These are phyloP conservation scores for Ruditapes philippinarum DNA, from an alignment of 1,140 invertebrate genomes.

Conservation along the genomic window DNA sequence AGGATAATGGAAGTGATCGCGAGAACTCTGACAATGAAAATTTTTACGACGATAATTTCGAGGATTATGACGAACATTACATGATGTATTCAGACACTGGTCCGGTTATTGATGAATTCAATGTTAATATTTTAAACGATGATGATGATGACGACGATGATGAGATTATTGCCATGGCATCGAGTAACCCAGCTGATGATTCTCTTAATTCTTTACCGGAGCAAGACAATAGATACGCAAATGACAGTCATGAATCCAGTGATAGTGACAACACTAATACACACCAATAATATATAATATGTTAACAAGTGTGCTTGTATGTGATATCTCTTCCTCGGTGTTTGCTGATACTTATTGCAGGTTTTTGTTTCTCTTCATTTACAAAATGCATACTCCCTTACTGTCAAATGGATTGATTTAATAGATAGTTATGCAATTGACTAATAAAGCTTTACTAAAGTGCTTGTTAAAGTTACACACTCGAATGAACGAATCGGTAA, in stretches of 20 bases:
- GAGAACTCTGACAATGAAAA: constrained; percentile 84
- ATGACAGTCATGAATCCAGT: constrained; percentile 71
- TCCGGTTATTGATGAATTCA: constrained; percentile 79
- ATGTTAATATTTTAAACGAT: constrained; percentile 73
- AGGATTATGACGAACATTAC: constrained; percentile 84
- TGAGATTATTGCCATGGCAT: constrained; percentile 76
- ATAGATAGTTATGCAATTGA: too few species aligned
- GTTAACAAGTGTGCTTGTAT: background rate
- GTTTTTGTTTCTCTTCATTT: too few species aligned
- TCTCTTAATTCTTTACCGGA: constrained; percentile 40
- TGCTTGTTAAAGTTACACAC: too few species aligned
- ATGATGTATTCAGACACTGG: constrained; percentile 76
- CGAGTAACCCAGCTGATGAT: constrained; percentile 51
- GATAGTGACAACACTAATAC: constrained; percentile 46
- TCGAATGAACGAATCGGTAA: too few species aligned
- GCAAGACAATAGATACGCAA: constrained; percentile 68
- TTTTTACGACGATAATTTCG: constrained; percentile 84
- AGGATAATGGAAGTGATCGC: constrained; percentile 64
- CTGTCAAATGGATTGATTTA: too few species aligned
- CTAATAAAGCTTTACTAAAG: too few species aligned
- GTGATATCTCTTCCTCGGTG: background rate
- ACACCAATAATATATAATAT: background rate
- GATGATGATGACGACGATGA: constrained; percentile 77
- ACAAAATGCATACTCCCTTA: too few species aligned
- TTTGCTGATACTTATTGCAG: background rate